These are phyloP conservation scores for Trogon melanurus DNA, from an alignment of 2,113 vertebrate genomes.

Conservation along the genomic window DNA sequence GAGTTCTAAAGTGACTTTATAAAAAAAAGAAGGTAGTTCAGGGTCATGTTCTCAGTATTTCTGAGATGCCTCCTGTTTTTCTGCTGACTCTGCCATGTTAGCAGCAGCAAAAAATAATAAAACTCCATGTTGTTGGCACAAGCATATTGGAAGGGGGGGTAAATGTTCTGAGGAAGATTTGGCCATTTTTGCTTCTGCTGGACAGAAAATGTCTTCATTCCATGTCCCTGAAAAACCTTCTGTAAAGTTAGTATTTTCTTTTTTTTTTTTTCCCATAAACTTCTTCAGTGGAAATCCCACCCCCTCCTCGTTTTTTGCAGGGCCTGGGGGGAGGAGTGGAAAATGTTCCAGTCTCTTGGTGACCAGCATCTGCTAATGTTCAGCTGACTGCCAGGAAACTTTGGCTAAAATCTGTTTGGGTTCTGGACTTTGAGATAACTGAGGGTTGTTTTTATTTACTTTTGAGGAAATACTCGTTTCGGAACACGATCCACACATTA, in stretches of 20 bases:
- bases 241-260: neutral
- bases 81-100: conserved; percentile 56
- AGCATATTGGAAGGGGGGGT: neutral
- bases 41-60: conserved; percentile 14
- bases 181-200: conserved; percentile 42
- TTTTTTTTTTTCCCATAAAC: neutral
- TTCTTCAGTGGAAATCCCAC: neutral
- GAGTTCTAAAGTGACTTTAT: neutral
- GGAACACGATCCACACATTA: neutral
- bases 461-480: neutral
- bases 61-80: conserved; percentile 31
- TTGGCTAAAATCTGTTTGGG: neutral
- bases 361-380: neutral
- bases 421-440: neutral
- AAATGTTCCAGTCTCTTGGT: neutral
- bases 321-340: neutral
- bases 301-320: neutral
- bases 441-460: neutral
- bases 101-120: neutral
- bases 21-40: neutral
- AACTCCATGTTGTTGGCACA: conserved; percentile 30
- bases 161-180: conserved; percentile 27
- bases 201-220: conserved; percentile 19
- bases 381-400: neutral
- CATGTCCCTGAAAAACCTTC: conserved; percentile 46